Base-by-base conservation (phyloP, 2,113 vertebrate genomes). In the Spilogale gracilis region DNA sequence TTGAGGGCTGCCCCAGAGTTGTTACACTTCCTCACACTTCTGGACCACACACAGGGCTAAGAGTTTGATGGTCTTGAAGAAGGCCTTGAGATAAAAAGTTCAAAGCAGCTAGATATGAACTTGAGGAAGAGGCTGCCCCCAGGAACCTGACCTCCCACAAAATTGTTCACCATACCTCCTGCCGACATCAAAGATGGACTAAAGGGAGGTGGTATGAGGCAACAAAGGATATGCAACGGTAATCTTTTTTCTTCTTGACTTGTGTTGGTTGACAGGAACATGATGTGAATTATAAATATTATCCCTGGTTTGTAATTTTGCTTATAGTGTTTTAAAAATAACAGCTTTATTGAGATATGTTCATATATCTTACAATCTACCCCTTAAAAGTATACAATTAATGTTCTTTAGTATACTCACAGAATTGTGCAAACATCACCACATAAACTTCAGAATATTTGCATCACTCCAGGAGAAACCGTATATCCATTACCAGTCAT, bases 281-380 rank as follows among this genome's bases (percentile, higher is more conserved):
- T 48, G 60, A 16, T 58, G 9, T 61, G 11, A 76, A 27, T 88
- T 82, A 91, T 54, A 88, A 71, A 21, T 88, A 82, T 73, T 79
- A 79, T 78, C 61, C 45, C 79, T 74, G 27, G 14, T 74, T 81
- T 82, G 54, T 76, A 52, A 93, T 95, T 93, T 96, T 92, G 50
- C 71, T 89, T n/a, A 27, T 23, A 80, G n/a, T 12, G 16, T 89
- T 95, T 63, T 79, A 20, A 38, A 63, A 91, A 43, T 56, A 32
- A 67, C 6, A 79, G 20, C 43, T 54, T 86, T 60, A 91, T 86
- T 94, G 86, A 61, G 3, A 32, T 61, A 30, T 25, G 32, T 89
- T 78, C 9, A 69, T 43, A 78, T 73, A 58, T 54, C n/a, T 18
- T 88, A 52, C 9, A 88, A 73, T 56, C 25, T 54, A 60, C 17